Conservation (phyloP, 2,797 vertebrate genomes). For the Pangasius larnaudii region DNA sequence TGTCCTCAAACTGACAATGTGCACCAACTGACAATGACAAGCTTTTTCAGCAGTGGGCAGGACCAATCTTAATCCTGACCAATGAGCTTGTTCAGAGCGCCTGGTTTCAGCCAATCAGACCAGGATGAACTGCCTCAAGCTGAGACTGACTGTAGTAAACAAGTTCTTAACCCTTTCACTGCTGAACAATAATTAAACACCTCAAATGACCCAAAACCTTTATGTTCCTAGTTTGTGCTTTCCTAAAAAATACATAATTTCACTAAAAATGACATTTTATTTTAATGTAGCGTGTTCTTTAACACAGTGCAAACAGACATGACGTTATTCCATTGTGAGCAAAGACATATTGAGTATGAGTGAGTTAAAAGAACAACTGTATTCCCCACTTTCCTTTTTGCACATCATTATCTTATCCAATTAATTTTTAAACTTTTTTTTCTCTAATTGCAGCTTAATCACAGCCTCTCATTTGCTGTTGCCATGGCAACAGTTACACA, state of each 20-base stretch:
- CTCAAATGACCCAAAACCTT: background rate
- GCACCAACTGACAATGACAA: background rate
- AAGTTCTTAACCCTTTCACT: slow-evolving; percentile 65
- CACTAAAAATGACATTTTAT: background rate
- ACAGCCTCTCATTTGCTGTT: slow-evolving; percentile 68
- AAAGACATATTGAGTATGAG: background rate
- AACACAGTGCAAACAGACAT: background rate
- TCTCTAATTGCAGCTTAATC: slow-evolving; percentile 76
- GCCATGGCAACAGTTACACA: slow-evolving; percentile 76
- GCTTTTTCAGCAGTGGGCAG: background rate
- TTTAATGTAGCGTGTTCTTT: background rate
- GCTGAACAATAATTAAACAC: background rate
- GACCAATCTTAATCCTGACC: slow-evolving; percentile 35
- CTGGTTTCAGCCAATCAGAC: slow-evolving; percentile 65
- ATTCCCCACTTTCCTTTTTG: background rate
- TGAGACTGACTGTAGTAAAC: slow-evolving; percentile 64
- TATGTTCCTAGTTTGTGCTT: background rate
- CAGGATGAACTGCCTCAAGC: slow-evolving; percentile 50
- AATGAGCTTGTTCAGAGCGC: slow-evolving; percentile 58
- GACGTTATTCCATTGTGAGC: background rate
- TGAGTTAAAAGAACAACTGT: background rate
- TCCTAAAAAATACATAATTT: background rate
- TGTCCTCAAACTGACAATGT: background rate
- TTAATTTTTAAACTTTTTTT: background rate
- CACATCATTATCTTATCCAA: background rate